Percentiles rank a stretch among this genome's conserved stretches.
These are phyloP conservation scores for Chloropsis hardwickii DNA, from an alignment of 2,113 vertebrate species.

Conservation along the genomic window DNA sequence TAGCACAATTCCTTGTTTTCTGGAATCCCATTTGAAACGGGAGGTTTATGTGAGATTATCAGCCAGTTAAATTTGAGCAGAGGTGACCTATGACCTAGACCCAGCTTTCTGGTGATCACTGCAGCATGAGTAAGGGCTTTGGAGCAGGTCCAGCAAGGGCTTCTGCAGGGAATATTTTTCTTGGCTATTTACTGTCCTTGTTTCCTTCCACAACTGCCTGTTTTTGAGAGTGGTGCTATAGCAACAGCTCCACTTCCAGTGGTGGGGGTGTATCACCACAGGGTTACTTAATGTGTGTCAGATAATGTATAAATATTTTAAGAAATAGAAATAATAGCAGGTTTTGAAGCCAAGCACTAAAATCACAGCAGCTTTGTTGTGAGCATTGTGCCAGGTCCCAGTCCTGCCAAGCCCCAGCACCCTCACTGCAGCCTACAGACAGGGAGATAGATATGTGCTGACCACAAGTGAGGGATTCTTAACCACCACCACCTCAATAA, in stretches of 20 bases:
- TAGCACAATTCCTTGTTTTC: background rate
- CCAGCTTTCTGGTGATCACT: background rate
- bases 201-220: background rate
- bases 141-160: background rate
- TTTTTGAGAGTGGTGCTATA: background rate
- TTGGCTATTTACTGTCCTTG: background rate
- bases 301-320: background rate
- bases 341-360: background rate
- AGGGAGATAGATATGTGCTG: background rate
- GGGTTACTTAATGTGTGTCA: background rate
- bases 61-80: background rate
- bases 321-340: background rate
- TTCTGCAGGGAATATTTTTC: background rate
- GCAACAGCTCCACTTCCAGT: background rate
- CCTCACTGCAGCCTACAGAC: background rate
- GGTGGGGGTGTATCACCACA: background rate
- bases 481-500: background rate
- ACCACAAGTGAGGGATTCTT: background rate
- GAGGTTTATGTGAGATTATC: background rate
- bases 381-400: background rate
- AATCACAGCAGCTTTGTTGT: background rate
- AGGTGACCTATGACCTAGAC: background rate
- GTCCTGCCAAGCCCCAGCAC: rapidly evolving
- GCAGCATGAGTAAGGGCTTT: background rate
- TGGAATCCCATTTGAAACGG: background rate